These are phyloP conservation scores for Epizoanthus ramosus DNA, from an alignment of 92 coral and sea anemone genomes.

Conservation along the genomic window DNA sequence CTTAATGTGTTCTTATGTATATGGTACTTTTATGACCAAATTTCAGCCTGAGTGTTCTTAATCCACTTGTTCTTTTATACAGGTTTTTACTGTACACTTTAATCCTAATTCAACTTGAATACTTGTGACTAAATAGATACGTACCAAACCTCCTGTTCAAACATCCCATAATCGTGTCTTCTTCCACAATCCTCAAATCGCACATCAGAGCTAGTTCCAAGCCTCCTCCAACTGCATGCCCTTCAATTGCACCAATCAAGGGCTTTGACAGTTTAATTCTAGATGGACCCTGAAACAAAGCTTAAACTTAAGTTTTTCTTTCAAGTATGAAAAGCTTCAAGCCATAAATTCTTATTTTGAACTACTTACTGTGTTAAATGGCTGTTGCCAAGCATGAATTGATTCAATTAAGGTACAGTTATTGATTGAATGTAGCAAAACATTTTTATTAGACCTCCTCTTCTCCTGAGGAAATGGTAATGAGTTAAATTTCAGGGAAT, in stretches of 20 bases:
- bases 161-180: slow-evolving; percentile 83
- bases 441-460: too few relatives aligned
- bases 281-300: slow-evolving; percentile 72
- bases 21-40: too few relatives aligned
- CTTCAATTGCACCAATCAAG: slow-evolving; percentile 84
- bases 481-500: too few relatives aligned
- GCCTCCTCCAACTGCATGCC: slow-evolving; percentile 94
- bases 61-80: too few relatives aligned
- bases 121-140: not conserved
- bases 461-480: too few relatives aligned
- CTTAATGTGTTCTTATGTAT: too few relatives aligned
- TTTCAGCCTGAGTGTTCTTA: too few relatives aligned
- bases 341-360: not conserved
- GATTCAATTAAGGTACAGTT: too few relatives aligned
- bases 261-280: slow-evolving; percentile 83
- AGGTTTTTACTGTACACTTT: too few relatives aligned
- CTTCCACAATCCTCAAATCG: slow-evolving; percentile 83
- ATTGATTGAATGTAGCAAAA: too few relatives aligned
- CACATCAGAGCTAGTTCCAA: slow-evolving; percentile 89
- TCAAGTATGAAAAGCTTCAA: not conserved
- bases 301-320: not conserved
- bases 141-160: slow-evolving; percentile 93
- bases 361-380: not conserved
- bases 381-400: too few relatives aligned
- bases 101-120: too few relatives aligned